Evolutionary conservation across 2,797 vertebrate species (phyloP).

Genomic region (Hoplostethus mediterraneus): DNA sequence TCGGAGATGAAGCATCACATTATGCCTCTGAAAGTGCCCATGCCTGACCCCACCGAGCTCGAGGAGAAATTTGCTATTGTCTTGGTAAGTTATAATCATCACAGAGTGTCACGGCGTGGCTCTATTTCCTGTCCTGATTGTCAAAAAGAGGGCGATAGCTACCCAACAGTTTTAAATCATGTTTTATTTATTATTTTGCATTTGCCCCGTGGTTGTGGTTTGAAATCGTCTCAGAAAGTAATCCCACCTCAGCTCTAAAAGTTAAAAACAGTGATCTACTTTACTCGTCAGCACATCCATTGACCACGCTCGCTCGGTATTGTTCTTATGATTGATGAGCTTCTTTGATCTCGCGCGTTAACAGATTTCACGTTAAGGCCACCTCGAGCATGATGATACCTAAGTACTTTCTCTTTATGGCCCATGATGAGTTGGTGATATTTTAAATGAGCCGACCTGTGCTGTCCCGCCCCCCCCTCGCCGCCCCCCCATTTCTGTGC

Average conservation of each 20-base stretch:
- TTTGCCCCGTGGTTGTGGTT: too few species aligned
- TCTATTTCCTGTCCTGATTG: not conserved
- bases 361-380: not conserved
- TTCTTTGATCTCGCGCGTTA: not conserved
- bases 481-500: slow-evolving; percentile 22
- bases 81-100: slow-evolving; percentile 87
- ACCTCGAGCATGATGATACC: not conserved
- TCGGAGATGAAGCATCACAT: slow-evolving; percentile 89
- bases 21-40: slow-evolving; percentile 94
- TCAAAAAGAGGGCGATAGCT: too few species aligned
- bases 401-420: slow-evolving; percentile 25
- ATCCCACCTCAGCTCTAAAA: not conserved
- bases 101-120: not conserved
- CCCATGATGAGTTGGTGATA: slow-evolving; percentile 58
- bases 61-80: slow-evolving; percentile 97
- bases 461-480: slow-evolving; percentile 71
- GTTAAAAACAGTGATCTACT: not conserved
- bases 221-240: not conserved
- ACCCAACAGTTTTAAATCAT: not conserved
- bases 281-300: not conserved
- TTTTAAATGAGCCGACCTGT: slow-evolving; percentile 63
- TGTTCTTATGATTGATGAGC: not conserved
- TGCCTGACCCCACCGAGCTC: slow-evolving; percentile 95
- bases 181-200: not conserved
- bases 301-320: not conserved